Evolutionary conservation across 2,113 vertebrate genomes (phyloP).

Genomic region (Cyanoramphus novaezelandiae): DNA sequence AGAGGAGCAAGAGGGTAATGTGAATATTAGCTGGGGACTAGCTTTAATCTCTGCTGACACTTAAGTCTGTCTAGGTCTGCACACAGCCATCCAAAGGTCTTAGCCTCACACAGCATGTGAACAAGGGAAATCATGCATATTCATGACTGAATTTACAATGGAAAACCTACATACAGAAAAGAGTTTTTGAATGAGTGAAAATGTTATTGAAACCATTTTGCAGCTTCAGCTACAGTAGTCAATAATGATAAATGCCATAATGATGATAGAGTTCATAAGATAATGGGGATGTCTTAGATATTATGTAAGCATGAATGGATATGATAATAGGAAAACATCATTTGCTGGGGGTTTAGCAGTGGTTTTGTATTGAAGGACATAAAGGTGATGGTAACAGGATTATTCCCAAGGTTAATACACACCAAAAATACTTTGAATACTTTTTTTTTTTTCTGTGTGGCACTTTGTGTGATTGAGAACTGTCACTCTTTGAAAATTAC

Average conservation of each 20-base stretch:
- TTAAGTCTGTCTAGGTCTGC: slow-evolving; percentile 66
- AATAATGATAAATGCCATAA: slow-evolving; percentile 45
- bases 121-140: slow-evolving; percentile 75
- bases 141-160: slow-evolving; percentile 70
- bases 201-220: slow-evolving; percentile 50
- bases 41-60: slow-evolving; percentile 82
- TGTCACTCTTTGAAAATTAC: neutral
- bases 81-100: slow-evolving; percentile 55
- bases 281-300: slow-evolving; percentile 35
- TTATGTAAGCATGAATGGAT: slow-evolving; percentile 45
- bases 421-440: neutral
- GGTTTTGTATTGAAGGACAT: neutral
- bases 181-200: slow-evolving; percentile 38
- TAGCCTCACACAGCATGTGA: slow-evolving; percentile 63
- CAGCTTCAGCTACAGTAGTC: slow-evolving; percentile 56
- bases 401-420: neutral
- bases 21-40: slow-evolving; percentile 77
- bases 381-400: neutral
- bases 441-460: neutral
- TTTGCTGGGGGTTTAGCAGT: neutral
- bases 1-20: slow-evolving; percentile 81
- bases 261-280: slow-evolving; percentile 32
- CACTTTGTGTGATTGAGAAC: neutral
- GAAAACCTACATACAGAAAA: slow-evolving; percentile 21
- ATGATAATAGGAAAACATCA: slow-evolving; percentile 22